Conservation (phyloP, 1,140 invertebrate genomes). For the Watersipora subatra region DNA sequence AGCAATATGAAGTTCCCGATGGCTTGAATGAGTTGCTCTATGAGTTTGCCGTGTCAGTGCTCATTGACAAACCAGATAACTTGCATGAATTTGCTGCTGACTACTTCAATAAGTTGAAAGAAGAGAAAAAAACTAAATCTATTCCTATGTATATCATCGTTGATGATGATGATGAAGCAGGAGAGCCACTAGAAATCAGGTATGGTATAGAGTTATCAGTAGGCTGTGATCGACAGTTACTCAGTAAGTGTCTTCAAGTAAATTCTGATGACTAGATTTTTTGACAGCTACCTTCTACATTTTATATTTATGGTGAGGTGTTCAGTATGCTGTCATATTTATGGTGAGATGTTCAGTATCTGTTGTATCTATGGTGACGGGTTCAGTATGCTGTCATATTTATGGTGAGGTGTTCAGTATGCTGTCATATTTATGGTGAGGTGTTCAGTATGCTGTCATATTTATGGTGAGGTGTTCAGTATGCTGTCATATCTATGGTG, state of each 20-base stretch:
- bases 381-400: too few relatives aligned
- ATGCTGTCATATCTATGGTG: neutral
- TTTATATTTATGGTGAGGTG: too few relatives aligned
- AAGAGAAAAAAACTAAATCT: constrained; percentile 21
- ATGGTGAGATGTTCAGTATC: too few relatives aligned
- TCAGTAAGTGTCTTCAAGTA: too few relatives aligned
- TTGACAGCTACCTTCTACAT: too few relatives aligned
- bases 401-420: too few relatives aligned
- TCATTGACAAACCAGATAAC: constrained; percentile 77
- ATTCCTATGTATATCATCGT: constrained; percentile 39
- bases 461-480: neutral
- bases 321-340: too few relatives aligned
- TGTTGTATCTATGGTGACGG: too few relatives aligned
- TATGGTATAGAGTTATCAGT: constrained; percentile 24
- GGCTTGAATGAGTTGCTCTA: constrained; percentile 77
- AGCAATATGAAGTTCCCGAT: constrained; percentile 53
- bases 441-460: neutral
- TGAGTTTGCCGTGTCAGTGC: constrained; percentile 84
- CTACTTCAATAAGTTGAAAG: constrained; percentile 60
- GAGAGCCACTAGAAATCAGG: constrained; percentile 27
- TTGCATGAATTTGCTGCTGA: constrained; percentile 78
- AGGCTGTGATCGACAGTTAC: neutral
- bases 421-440: too few relatives aligned
- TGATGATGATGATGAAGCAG: constrained; percentile 28
- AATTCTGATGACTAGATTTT: too few relatives aligned